A percentile compares a stretch with the other conserved stretches of the same genome.
Evolutionary conservation across 2,888 invertebrate genomes (phyloP).

Genomic region (Esperia sulphurella): DNA sequence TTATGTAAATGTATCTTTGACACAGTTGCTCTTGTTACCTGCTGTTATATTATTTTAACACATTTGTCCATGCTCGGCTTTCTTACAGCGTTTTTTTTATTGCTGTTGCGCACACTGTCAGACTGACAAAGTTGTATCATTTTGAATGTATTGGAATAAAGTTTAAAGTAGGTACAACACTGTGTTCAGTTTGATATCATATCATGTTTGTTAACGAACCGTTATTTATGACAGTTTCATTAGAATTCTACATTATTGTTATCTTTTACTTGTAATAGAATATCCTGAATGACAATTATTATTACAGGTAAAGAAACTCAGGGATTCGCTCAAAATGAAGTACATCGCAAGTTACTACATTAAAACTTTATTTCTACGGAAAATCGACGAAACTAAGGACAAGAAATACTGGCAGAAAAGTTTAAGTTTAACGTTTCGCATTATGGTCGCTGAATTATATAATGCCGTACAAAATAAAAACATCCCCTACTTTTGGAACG

Average conservation of each 20-base stretch:
- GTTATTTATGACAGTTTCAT: neutral
- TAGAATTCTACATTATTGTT: no score
- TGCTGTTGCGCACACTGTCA: no score
- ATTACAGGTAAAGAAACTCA: conserved; percentile 70
- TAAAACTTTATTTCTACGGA: conserved; percentile 75
- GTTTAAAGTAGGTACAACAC: no score
- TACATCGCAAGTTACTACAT: conserved; percentile 78
- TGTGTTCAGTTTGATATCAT: no score
- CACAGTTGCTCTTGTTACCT: no score
- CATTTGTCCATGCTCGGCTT: no score
- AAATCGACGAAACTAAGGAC: conserved; percentile 41
- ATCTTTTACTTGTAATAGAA: neutral
- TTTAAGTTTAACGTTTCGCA: conserved; percentile 41
- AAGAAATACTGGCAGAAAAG: conserved; percentile 56
- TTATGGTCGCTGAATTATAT: conserved; percentile 53
- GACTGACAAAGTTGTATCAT: no score
- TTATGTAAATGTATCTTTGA: no score
- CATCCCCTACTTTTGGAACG: conserved; percentile 61
- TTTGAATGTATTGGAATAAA: no score
- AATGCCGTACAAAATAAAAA: conserved; percentile 39
- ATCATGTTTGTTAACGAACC: no score
- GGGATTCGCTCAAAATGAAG: conserved; percentile 61
- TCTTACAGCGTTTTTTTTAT: no score
- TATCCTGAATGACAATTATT: neutral
- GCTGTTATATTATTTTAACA: no score